phyloP scores from a whole-genome alignment of 2,113 vertebrate species.

The Ia io region DNA sequence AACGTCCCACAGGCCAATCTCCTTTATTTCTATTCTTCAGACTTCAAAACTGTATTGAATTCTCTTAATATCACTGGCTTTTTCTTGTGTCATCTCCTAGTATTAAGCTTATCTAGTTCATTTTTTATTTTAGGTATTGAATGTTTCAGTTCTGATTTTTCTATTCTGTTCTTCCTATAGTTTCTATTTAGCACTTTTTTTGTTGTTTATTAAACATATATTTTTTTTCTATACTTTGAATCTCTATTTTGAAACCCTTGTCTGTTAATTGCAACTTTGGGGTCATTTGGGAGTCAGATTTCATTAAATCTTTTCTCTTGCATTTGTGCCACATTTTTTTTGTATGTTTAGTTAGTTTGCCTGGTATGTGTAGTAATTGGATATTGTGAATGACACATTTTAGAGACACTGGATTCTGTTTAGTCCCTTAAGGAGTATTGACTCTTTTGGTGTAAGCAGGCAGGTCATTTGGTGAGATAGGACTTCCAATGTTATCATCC shows the following conservation, averaged over 20 bases:
- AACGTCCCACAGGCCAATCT: not conserved
- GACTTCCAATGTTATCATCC: not conserved
- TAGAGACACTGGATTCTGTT: not conserved
- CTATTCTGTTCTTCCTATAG: not conserved
- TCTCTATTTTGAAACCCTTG: not conserved
- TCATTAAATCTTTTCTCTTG: not conserved
- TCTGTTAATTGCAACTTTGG: not conserved
- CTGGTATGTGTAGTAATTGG: not conserved
- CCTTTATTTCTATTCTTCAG: not conserved
- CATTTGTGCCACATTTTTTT: not conserved
- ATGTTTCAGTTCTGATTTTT: not conserved
- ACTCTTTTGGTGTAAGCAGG: not conserved
- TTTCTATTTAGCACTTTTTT: not conserved
- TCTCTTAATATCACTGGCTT: not conserved
- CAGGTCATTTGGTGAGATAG: not conserved
- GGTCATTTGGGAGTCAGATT: not conserved
- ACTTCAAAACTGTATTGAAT: not conserved
- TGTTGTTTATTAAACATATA: not conserved
- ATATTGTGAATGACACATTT: not conserved
- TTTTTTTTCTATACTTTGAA: constrained; percentile 31
- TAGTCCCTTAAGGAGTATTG: not conserved
- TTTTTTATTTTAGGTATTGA: not conserved
- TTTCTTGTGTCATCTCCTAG: not conserved
- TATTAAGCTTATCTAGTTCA: not conserved
- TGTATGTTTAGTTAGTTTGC: not conserved